phyloP scores from a whole-genome alignment of 2,113 vertebrate genomes.

The Camelus bactrianus region DNA sequence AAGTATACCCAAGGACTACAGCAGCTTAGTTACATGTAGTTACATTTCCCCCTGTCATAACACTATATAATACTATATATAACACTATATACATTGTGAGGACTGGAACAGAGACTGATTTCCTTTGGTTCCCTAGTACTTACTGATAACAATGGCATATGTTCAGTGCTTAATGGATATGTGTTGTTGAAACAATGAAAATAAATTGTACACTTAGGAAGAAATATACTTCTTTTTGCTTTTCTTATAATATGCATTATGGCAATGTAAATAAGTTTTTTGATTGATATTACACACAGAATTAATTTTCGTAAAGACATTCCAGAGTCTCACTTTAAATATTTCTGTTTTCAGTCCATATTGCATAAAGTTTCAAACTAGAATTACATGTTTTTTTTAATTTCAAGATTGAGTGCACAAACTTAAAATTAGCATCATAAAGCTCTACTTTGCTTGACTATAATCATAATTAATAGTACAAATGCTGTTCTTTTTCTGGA shows the following conservation, averaged over 20 bases:
- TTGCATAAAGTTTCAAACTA: background rate
- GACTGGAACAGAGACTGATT: background rate
- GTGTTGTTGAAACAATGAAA: background rate
- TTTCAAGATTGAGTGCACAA: background rate
- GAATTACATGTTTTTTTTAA: background rate
- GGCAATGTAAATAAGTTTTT: background rate
- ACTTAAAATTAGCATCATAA: background rate
- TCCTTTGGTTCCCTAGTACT: background rate
- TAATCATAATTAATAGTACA: background rate
- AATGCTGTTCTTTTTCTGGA: background rate
- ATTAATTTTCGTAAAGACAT: background rate
- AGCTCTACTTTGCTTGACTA: background rate
- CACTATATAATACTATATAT: too few relatives aligned
- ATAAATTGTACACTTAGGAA: background rate
- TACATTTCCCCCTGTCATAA: background rate
- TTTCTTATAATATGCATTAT: background rate
- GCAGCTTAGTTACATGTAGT: background rate
- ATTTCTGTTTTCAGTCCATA: background rate
- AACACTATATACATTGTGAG: background rate
- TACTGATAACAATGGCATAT: background rate
- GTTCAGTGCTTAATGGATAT: background rate
- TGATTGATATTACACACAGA: background rate
- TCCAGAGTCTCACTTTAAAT: background rate
- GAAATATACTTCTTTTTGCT: background rate
- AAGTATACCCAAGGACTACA: background rate